phyloP scores from a whole-genome alignment of 1,140 invertebrate genomes.

The Papilio aristodemus region DNA sequence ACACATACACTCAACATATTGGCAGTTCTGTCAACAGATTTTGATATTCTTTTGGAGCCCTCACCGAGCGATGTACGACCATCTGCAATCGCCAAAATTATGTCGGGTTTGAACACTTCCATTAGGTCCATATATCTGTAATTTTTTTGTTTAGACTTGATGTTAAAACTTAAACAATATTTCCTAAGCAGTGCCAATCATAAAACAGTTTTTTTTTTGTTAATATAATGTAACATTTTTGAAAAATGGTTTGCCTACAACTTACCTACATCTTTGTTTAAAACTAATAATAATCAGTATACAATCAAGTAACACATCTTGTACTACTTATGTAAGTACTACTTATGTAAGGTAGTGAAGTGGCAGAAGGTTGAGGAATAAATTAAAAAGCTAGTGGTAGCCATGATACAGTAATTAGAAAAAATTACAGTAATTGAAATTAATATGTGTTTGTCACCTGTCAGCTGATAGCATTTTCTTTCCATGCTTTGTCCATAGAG shows the following conservation, averaged over 20 bases:
- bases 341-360: too few relatives aligned
- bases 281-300: too few relatives aligned
- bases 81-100: conserved; percentile 89
- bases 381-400: too few relatives aligned
- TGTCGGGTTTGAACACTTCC: conserved; percentile 88
- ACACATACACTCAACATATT: conserved; percentile 83
- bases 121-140: conserved; percentile 87
- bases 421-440: conserved; percentile 7
- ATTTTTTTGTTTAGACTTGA: conserved; percentile 39
- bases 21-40: conserved; percentile 83
- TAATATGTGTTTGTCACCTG: conserved; percentile 47
- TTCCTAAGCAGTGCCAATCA: too few relatives aligned
- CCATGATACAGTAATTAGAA: too few relatives aligned
- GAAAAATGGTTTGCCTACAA: conserved; percentile 23
- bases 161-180: conserved; percentile 19
- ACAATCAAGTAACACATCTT: too few relatives aligned
- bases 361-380: too few relatives aligned
- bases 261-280: too few relatives aligned
- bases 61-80: conserved; percentile 87
- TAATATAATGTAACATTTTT: too few relatives aligned
- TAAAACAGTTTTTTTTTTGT: too few relatives aligned
- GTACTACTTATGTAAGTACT: too few relatives aligned
- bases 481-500: conserved; percentile 87
- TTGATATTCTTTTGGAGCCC: conserved; percentile 84
- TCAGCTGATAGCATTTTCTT: conserved; percentile 83